Evolutionary conservation across 2,797 vertebrate genomes (phyloP).

Genomic region (Scyliorhinus canicula): DNA sequence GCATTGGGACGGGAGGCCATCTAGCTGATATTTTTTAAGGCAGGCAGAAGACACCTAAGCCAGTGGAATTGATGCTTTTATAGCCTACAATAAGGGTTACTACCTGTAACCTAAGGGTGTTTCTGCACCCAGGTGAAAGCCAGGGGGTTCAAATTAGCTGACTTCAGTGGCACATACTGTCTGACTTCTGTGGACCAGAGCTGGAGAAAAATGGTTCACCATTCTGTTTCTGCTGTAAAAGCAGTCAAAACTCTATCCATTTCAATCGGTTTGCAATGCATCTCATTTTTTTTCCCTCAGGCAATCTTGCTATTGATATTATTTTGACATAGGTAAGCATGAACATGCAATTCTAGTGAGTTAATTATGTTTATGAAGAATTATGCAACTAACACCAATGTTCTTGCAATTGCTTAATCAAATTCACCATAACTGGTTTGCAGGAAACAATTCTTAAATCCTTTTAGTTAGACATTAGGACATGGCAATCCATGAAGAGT

Average conservation of each 20-base stretch:
- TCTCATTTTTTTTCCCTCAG: not conserved
- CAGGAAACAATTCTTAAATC: not conserved
- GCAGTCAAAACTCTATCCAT: not conserved
- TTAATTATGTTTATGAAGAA: not conserved
- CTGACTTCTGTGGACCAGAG: not conserved
- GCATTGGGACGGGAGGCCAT: not conserved
- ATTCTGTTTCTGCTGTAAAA: not conserved
- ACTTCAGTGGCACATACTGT: too few species aligned
- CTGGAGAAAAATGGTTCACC: not conserved
- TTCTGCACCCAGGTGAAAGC: not conserved
- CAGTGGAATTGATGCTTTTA: not conserved
- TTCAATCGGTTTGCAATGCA: not conserved
- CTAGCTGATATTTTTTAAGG: not conserved
- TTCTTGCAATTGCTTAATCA: too few species aligned
- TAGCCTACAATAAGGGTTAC: not conserved
- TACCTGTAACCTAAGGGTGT: not conserved
- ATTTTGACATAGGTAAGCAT: not conserved
- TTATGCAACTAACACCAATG: not conserved
- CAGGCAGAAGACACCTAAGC: not conserved
- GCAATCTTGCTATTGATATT: not conserved
- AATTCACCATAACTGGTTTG: not conserved
- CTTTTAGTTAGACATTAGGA: not conserved
- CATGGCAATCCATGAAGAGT: not conserved
- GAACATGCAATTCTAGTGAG: too few species aligned
- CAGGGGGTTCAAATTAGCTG: not conserved